These are phyloP conservation scores for Hoplias malabaricus DNA, from an alignment of 2,113 vertebrate genomes.

Conservation along the genomic window DNA sequence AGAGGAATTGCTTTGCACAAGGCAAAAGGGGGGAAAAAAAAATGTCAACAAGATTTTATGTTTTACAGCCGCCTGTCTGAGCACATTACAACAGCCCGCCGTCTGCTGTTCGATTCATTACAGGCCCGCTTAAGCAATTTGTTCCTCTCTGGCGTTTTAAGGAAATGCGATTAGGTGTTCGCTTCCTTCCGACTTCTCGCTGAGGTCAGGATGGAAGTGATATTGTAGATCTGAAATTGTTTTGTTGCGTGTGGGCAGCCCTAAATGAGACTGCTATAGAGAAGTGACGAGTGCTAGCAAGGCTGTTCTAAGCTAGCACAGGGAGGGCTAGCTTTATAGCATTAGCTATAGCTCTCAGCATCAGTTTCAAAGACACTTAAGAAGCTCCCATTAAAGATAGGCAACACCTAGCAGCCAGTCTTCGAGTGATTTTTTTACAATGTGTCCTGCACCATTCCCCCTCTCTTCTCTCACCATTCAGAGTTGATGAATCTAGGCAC, in stretches of 20 bases:
- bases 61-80: slow-evolving; percentile 51
- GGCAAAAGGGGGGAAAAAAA: slow-evolving; percentile 12
- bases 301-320: not conserved
- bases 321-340: not conserved
- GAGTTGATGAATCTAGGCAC: not conserved
- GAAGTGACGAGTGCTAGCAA: not conserved
- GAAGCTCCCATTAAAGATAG: not conserved
- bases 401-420: not conserved
- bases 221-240: slow-evolving; percentile 36
- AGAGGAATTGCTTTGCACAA: slow-evolving; percentile 46
- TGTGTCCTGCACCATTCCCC: not conserved
- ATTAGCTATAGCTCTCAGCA: not conserved
- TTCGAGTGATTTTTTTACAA: not conserved
- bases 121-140: slow-evolving; percentile 50
- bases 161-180: slow-evolving; percentile 52
- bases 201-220: slow-evolving; percentile 24
- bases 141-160: slow-evolving; percentile 47
- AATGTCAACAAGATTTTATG: slow-evolving; percentile 49
- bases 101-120: slow-evolving; percentile 53
- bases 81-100: slow-evolving; percentile 35
- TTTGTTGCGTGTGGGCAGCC: slow-evolving; percentile 34
- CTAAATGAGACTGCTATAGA: not conserved
- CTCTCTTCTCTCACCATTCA: not conserved
- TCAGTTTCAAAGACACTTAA: not conserved
- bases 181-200: slow-evolving; percentile 14